These are phyloP conservation scores for Sebastes schlegelii DNA, from an alignment of 2,113 vertebrate genomes.

Conservation along the genomic window DNA sequence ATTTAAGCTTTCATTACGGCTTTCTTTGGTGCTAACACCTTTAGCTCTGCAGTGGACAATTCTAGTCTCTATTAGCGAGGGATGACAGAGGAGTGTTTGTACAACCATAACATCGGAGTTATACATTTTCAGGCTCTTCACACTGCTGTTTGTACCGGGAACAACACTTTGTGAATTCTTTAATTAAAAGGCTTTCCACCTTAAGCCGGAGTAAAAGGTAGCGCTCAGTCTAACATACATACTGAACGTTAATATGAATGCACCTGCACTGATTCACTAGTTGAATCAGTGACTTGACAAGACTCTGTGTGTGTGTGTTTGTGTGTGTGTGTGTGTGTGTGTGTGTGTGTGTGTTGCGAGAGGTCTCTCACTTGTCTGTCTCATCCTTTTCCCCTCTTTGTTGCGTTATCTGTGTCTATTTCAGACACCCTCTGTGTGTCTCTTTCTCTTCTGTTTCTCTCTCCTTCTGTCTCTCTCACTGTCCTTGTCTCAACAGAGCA, in stretches of 20 bases:
- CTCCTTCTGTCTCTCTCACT: constrained; percentile 60
- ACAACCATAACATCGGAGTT: neutral
- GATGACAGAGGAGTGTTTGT: constrained; percentile 8
- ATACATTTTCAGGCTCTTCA: constrained; percentile 4
- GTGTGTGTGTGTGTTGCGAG: constrained; percentile 26
- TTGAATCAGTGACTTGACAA: constrained; percentile 36
- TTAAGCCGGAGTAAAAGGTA: constrained; percentile 9
- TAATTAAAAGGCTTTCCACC: constrained; percentile 4
- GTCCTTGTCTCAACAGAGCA: constrained; percentile 71
- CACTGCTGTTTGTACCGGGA: neutral
- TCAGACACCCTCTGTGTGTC: constrained; percentile 68
- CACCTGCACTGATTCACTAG: constrained; percentile 24
- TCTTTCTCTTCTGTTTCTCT: constrained; percentile 65
- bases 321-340: constrained; percentile 40
- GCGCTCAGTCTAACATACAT: constrained; percentile 1
- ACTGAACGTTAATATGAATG: constrained; percentile 28
- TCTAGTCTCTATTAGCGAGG: neutral
- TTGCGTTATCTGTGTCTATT: constrained; percentile 79
- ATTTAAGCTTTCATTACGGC: constrained; percentile 17
- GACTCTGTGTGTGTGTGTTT: constrained; percentile 3
- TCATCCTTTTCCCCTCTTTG: constrained; percentile 66
- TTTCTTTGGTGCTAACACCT: constrained; percentile 17
- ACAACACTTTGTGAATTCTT: constrained; percentile 14
- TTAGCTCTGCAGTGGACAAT: constrained; percentile 4
- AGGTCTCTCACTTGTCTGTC: constrained; percentile 64